Evolutionary conservation across 2,113 vertebrate genomes (phyloP).

Genomic region (Athene noctua): DNA sequence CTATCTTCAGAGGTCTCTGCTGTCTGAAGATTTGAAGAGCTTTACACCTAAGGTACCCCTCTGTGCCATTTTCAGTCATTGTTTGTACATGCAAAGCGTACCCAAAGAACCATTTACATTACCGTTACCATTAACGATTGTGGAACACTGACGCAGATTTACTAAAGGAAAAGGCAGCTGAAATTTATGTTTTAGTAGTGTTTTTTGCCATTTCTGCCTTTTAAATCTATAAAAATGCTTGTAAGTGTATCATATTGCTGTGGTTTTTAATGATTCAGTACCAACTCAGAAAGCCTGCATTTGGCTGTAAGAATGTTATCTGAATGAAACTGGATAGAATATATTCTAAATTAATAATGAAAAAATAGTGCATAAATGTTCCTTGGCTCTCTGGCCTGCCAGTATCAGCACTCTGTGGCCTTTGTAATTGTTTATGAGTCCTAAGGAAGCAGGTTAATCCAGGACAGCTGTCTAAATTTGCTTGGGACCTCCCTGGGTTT

Average conservation of each 20-base stretch:
- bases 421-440: not conserved
- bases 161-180: not conserved
- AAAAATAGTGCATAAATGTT: not conserved
- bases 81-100: not conserved
- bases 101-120: not conserved
- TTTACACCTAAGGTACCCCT: not conserved
- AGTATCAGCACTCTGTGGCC: not conserved
- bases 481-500: not conserved
- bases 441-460: conserved; percentile 2
- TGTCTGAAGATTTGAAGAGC: not conserved
- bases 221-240: not conserved
- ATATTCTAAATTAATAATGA: not conserved
- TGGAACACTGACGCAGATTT: not conserved
- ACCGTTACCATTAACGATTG: not conserved
- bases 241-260: not conserved
- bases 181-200: not conserved
- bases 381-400: not conserved
- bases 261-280: not conserved
- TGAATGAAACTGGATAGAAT: not conserved
- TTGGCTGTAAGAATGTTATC: not conserved
- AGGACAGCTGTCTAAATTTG: not conserved
- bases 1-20: not conserved
- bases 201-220: not conserved
- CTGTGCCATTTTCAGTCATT: not conserved
- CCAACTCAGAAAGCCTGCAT: not conserved